Base-by-base conservation (phyloP, 2,797 vertebrate species). In the Fundulus diaphanus region DNA sequence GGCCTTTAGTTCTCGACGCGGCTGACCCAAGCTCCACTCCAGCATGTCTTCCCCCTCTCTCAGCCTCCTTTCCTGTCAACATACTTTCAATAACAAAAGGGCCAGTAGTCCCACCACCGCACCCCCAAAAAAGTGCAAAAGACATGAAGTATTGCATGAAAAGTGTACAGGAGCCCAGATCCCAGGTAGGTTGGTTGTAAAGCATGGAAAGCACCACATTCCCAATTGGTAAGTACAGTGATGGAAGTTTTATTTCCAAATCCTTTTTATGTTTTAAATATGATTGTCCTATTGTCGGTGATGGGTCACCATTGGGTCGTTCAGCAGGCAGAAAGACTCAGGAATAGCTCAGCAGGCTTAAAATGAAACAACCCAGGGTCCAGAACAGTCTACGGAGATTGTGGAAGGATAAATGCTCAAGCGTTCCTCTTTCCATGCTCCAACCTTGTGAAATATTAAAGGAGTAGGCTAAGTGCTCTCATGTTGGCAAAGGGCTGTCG, bases 401-500 rank as follows among this genome's bases (percentile, higher is more conserved):
- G 59, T 37, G 59, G 20, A 63, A 63, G 24, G 33, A 24, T 63
- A 13, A 61, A 63, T 63, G 59, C 59, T 37, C 33, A 8, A 65
- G n/a, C 61, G 40, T n/a, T 11, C 13, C 24, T 42, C 24, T 44
- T 24, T 44, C 13, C 42, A 5, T 27, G n/a, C 63, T 44, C 37
- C n/a, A 67, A 1, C 7, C 24, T 42, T n/a, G n/a, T 67, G 37
- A 67, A 67, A 67, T 44, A 67, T 67, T 44, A 66, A 67, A 67
- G 63, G 22, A 66, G 24, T 27, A 18, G 63, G 40, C 63, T 44
- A 42, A 67, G 63, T 27, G 40, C 63, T 67, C 13, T 27, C 40
- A 13, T 67, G 37, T 66, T 44, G 40, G 40, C 22, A 24, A n/a
- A 33, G 9, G 61, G 61, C 22, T 22, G 15, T 31, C 44, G 63